Base-by-base conservation (phyloP, 1,140 invertebrate species). In the Euborellia annulipes region DNA sequence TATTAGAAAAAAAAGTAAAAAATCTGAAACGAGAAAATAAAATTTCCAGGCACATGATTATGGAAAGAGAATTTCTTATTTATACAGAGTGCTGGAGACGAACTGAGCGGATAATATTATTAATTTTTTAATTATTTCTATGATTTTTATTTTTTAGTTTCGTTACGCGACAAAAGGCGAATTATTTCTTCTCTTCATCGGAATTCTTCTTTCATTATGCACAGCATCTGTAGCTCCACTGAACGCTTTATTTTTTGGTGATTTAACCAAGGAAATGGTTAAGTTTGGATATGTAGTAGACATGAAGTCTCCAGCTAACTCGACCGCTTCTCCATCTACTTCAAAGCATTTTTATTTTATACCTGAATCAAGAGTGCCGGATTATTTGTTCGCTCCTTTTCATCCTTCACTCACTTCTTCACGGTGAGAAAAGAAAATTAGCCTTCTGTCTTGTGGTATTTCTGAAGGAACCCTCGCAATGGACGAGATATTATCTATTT, bases 171-270 rank as follows among this genome's bases (percentile, higher is more conserved):
- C 66, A 2, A 57, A 38, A 20, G 57, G 50, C 32, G 78, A 84
- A 56, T 72, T 70, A 59, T 48, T 67, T 0, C 61, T 76, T 11
- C 69, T 83, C 48, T 50, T 56, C 9, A 49, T 79, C 11, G 79
- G 76, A 6, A 51, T 72, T 6, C 18, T 78, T 41, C 68, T 64
- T 41, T 69, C 75, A 0, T 49, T 74, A 1, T 58, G 68, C 32
- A 72, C 75, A n/a, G 79, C 78, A 7, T 57, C 69, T 9, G 68
- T 71, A 19, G 71, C 76, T 23, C 79, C 81, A 0, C 51, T 76
- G 3, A 76, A 83, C 54, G 77, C 76, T 36, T 59, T 79, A 6
- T 64, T 83, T 14, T 79, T 82, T 55, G 76, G 79, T 2, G 63
- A 70, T 43, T 62, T 84, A 40, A 69, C 78, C 0, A 41, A 30